phyloP scores from a whole-genome alignment of 2,797 vertebrate genomes.

The Monodelphis domestica region DNA sequence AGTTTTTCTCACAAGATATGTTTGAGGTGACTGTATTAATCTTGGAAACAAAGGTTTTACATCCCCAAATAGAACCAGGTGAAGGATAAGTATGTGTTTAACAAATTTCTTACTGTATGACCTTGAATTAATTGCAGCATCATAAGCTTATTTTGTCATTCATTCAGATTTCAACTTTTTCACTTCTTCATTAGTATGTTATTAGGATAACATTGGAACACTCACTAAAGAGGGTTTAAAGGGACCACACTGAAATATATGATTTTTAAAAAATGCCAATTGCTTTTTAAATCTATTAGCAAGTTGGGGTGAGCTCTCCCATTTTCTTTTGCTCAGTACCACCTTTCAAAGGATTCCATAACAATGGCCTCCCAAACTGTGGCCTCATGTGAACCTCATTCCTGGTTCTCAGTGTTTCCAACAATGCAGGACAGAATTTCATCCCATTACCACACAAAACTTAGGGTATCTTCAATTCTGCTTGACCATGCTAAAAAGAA shows the following conservation, averaged over 20 bases:
- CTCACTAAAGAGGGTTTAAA: neutral
- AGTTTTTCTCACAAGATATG: slow-evolving; percentile 34
- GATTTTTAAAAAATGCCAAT: neutral
- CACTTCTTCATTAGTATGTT: neutral
- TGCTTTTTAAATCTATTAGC: neutral
- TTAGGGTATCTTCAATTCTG: neutral
- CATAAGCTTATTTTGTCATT: neutral
- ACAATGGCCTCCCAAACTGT: neutral
- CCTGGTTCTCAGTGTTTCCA: neutral
- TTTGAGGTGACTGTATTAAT: slow-evolving; percentile 36
- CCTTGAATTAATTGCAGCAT: neutral
- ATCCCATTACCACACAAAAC: too few relatives aligned
- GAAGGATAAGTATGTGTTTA: neutral
- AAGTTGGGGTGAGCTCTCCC: neutral
- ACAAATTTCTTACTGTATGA: neutral
- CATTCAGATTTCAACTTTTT: neutral
- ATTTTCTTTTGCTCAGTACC: neutral
- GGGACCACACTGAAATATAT: neutral
- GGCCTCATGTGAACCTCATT: too few relatives aligned
- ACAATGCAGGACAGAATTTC: neutral
- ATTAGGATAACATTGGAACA: neutral
- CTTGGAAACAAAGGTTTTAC: slow-evolving; percentile 47
- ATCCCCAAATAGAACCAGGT: neutral
- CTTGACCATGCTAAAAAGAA: neutral
- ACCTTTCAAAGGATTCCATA: neutral